phyloP scores from a whole-genome alignment of 2,797 vertebrate genomes.

The Microcaecilia unicolor region DNA sequence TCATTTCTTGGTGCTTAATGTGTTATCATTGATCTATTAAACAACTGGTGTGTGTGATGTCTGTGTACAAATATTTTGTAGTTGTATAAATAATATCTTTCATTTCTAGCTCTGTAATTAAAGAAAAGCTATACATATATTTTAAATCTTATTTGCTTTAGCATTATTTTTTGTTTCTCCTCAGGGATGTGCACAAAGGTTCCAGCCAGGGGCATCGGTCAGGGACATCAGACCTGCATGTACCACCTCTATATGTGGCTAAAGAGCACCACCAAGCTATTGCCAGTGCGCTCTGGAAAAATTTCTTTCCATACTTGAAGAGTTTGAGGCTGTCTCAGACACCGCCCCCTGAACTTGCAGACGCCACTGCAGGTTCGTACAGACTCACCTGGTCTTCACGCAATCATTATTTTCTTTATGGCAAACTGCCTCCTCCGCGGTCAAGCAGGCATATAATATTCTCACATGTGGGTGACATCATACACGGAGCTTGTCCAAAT shows the following conservation, averaged over 20 bases:
- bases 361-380: conserved; percentile 84
- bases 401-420: too few relatives aligned
- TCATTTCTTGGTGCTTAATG: too few relatives aligned
- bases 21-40: conserved; percentile 58
- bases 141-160: conserved; percentile 23
- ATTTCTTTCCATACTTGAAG: conserved; percentile 86
- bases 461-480: too few relatives aligned
- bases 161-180: conserved; percentile 38
- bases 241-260: conserved; percentile 51
- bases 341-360: conserved; percentile 76
- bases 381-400: too few relatives aligned
- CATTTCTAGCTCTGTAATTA: too few relatives aligned
- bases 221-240: conserved; percentile 22
- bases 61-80: conserved; percentile 40
- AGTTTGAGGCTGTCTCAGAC: conserved; percentile 77
- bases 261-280: conserved; percentile 97
- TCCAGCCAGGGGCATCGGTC: conserved; percentile 47
- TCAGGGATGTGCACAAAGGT: conserved; percentile 74
- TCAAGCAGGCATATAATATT: too few relatives aligned
- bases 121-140: conserved; percentile 15
- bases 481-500: too few relatives aligned
- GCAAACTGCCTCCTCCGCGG: too few relatives aligned
- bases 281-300: conserved; percentile 76
- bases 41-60: conserved; percentile 39
- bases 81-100: too few relatives aligned